Percentiles rank a stretch among this genome's conserved stretches.
Conservation (phyloP, 2,797 vertebrate genomes). For the Australoheros facetus region DNA sequence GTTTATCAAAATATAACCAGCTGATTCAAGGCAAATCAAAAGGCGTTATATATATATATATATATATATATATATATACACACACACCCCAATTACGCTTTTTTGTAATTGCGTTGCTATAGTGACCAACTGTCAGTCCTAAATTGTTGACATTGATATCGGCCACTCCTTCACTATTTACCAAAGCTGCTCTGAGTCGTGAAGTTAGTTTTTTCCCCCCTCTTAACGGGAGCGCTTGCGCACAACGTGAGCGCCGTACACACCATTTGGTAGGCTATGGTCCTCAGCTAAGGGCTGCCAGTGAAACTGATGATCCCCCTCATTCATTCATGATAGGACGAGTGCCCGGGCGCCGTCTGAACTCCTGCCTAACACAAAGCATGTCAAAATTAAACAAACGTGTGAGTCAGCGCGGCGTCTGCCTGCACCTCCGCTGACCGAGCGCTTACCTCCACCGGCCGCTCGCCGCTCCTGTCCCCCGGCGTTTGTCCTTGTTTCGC, state of each 20-base stretch:
- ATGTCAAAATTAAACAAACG: conserved; percentile 22
- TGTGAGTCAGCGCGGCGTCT: conserved; percentile 26
- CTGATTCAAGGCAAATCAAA: neutral
- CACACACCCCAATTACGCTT: too few relatives aligned
- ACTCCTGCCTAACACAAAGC: conserved; percentile 46
- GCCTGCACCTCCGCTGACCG: conserved; percentile 31
- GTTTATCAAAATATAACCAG: neutral
- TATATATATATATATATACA: too few relatives aligned
- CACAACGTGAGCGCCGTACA: conserved; percentile 60
- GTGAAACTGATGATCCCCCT: conserved; percentile 48
- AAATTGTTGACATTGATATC: neutral
- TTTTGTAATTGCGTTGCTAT: neutral
- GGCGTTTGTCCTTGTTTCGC: conserved; percentile 74
- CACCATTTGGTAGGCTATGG: conserved; percentile 57
- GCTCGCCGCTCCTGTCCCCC: conserved; percentile 67
- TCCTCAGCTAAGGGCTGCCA: conserved; percentile 59
- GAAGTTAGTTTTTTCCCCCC: conserved; percentile 57
- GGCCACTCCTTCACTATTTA: neutral
- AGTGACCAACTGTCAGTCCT: neutral
- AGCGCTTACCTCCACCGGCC: conserved; percentile 75
- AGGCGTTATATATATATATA: too few relatives aligned
- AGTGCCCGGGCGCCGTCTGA: conserved; percentile 31
- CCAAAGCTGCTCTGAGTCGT: conserved; percentile 18
- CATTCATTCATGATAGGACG: conserved; percentile 61
- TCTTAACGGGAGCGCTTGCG: conserved; percentile 68